Evolutionary conservation across 2,888 invertebrate species (phyloP), one percentile per base, ranked within the genome.

Genomic region (Cantharis rustica): DNA sequence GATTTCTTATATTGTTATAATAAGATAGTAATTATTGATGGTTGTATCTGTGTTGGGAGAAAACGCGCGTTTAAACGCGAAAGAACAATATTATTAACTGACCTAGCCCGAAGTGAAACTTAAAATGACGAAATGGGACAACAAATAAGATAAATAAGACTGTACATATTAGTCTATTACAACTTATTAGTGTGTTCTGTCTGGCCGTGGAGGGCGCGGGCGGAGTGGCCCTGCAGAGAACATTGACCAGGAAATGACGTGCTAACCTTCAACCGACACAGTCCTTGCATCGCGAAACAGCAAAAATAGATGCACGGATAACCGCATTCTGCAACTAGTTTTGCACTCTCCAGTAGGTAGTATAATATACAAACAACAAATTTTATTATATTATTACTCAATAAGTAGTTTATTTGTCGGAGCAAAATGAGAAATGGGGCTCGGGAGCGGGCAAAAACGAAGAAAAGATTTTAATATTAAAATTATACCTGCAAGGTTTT

Each of bases 231-330:
- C 78, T 78, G 78, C 78, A 78, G 82, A 83, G 84, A 83, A 82
- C 84, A 80, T 84, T 84, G 84, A 84, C 84, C 84, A 84, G 84
- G 84, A 84, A 83, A 84, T 83, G 84, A 83, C 82, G 83, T 76
- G 73, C 72, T 75, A 78, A 76, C 79, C 77, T 81, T 81, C 80
- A 81, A 81, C 80, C 79, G 80, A 75, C 78, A 79, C 77, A 80
- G 79, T 80, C 81, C 81, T 82, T 81, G 81, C 77, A 80, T 73
- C 76, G 76, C 77, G 80, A 79, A 66, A 66, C 64, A n/a, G 64
- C 64, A 20, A 66, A 78, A 79, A 80, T 76, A 75, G 83, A 82
- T 77, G 78, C 81, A 78, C 72, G 75, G 80, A 47, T 23, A 77
- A 78, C 72, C 73, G 77, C 81, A 82, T 79, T 79, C 80, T 81